Evolutionary conservation across 2,888 invertebrate species (phyloP).

Genomic region (Scaptomyza polygonia): DNA sequence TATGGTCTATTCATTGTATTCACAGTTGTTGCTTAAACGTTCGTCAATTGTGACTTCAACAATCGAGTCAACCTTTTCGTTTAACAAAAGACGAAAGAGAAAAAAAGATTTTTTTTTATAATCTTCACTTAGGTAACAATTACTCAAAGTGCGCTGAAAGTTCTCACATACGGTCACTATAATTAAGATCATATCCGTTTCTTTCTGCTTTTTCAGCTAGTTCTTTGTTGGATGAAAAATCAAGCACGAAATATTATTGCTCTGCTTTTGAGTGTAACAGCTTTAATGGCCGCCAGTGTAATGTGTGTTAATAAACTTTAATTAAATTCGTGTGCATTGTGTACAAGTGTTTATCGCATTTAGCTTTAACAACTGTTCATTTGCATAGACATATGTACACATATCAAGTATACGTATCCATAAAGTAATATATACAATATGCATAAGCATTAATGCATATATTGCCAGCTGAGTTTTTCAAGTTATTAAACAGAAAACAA

Average conservation of each 20-base stretch:
- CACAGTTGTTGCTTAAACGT: constrained; percentile 1
- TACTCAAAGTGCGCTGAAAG: no score
- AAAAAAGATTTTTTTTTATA: background rate
- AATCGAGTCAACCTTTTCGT: constrained; percentile 21
- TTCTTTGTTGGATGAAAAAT: no score
- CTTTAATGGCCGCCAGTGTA: constrained; percentile 18
- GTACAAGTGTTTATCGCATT: background rate
- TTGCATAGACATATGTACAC: background rate
- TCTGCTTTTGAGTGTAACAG: constrained; percentile 5
- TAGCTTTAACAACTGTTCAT: background rate
- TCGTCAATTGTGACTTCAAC: constrained; percentile 17
- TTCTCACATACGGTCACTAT: background rate
- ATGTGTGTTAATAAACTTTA: background rate
- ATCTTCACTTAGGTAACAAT: no score
- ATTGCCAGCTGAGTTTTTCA: background rate
- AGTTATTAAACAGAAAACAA: background rate
- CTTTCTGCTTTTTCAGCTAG: background rate
- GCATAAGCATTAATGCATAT: background rate
- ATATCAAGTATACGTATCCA: background rate
- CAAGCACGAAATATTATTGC: no score
- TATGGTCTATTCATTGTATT: background rate
- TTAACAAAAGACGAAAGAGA: background rate
- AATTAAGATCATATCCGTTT: background rate
- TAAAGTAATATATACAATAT: background rate
- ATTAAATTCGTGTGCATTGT: constrained; percentile 1